Evolutionary conservation across 1,140 invertebrate species (phyloP), one percentile per base, ranked within the genome.

Genomic region (Oncopodura yosiiana): DNA sequence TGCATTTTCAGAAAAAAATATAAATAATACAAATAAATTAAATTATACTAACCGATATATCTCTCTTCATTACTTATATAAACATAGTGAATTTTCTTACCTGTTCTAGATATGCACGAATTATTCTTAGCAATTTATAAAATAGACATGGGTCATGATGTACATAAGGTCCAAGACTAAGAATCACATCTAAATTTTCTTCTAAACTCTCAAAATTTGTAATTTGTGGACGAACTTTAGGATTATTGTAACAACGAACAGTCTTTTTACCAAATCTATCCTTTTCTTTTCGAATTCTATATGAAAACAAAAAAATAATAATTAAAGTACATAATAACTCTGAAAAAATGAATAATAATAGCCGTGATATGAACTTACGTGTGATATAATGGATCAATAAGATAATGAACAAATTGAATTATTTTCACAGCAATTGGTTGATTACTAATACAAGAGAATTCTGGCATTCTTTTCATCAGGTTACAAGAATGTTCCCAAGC

Each of bases 301-400:
- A n/a, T n/a, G n/a, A n/a, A n/a, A n/a, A n/a, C n/a, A n/a, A n/a
- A n/a, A n/a, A n/a, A n/a, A n/a, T n/a, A n/a, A n/a, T n/a, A n/a
- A 29, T 34, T 55, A 77, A 72, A 21, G 81, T 79, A 14, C 81
- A 77, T 16, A 82, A 66, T 21, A 69, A 70, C 63, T 78, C 82
- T 32, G 75, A 71, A n/a, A 80, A 67, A 1, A 74, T 71, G 26
- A 73, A 69, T 12, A 81, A 66, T 41, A 75, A 74, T 54, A 76
- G 77, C 3, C 80, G 77, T 26, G 77, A 74, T 53, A 84, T 80
- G 55, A 90, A 74, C 34, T 71, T 74, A 90, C 82, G 78, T 81
- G 69, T 80, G 78, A 70, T 97, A 98, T 14, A 97, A 69, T 8
- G 87, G 83, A 67, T 96, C 88, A 45, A 99, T 82, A 4, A 90